Evolutionary conservation across 2,113 vertebrate species (phyloP).

Genomic region (Glaucomys volans): DNA sequence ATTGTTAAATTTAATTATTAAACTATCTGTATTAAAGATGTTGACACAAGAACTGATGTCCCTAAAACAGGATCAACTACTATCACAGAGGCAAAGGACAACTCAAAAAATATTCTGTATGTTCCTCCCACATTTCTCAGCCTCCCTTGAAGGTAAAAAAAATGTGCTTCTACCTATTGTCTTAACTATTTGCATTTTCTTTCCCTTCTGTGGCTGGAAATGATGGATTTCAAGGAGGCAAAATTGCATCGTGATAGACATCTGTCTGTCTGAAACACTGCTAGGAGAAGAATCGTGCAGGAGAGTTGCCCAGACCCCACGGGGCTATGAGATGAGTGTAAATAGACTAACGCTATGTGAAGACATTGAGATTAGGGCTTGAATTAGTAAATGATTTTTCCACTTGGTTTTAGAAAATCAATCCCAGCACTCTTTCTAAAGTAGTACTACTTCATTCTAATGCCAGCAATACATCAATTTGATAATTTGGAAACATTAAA

Average conservation of each 20-base stretch:
- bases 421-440: constrained; percentile 5
- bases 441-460: not conserved
- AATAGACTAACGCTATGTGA: not conserved
- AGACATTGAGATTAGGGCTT: not conserved
- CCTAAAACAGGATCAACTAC: not conserved
- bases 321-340: not conserved
- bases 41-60: not conserved
- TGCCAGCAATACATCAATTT: not conserved
- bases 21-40: not conserved
- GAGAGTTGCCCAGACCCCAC: not conserved
- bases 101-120: not conserved
- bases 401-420: not conserved
- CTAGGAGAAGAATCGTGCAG: not conserved
- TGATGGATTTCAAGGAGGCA: not conserved
- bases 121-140: not conserved
- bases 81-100: not conserved
- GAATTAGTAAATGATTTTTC: not conserved
- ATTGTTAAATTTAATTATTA: constrained; percentile 1
- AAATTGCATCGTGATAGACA: not conserved
- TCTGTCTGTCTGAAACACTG: not conserved
- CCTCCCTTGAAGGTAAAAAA: not conserved
- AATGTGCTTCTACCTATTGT: not conserved
- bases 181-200: not conserved
- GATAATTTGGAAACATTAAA: not conserved
- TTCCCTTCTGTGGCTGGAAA: not conserved